A percentile compares a stretch with the other conserved stretches of the same genome.
phyloP scores from a whole-genome alignment of 2,113 vertebrate species.

The Azemiops feae region DNA sequence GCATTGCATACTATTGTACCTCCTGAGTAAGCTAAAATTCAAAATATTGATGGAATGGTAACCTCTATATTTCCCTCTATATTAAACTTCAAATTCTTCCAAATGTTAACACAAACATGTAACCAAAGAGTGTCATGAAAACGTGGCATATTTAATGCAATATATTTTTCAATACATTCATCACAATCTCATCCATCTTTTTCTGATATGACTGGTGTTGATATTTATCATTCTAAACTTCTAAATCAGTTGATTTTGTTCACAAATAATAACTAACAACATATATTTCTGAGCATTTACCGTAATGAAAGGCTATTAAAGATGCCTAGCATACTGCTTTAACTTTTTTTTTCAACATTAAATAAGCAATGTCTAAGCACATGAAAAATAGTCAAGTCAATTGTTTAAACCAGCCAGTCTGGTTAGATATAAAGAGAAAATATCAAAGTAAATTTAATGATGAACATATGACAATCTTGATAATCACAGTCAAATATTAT shows the following conservation, averaged over 20 bases:
- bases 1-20: constrained; percentile 24
- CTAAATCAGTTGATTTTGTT: neutral
- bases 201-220: neutral
- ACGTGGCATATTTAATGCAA: neutral
- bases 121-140: neutral
- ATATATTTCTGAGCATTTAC: neutral
- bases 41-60: neutral
- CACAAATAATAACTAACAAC: neutral
- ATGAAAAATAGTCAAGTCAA: neutral
- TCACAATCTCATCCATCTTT: neutral
- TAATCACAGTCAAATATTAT: neutral
- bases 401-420: neutral
- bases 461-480: neutral
- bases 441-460: neutral
- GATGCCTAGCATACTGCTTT: neutral
- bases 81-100: neutral
- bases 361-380: neutral
- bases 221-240: neutral
- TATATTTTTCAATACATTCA: neutral
- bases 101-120: neutral
- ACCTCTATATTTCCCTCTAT: neutral
- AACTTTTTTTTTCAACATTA: neutral
- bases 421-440: too few relatives aligned
- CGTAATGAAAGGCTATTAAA: too few relatives aligned
- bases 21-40: neutral